A percentile compares a stretch with the other conserved stretches of the same genome.
phyloP scores from a whole-genome alignment of 2,888 invertebrate species.

The Autographa pulchrina region DNA sequence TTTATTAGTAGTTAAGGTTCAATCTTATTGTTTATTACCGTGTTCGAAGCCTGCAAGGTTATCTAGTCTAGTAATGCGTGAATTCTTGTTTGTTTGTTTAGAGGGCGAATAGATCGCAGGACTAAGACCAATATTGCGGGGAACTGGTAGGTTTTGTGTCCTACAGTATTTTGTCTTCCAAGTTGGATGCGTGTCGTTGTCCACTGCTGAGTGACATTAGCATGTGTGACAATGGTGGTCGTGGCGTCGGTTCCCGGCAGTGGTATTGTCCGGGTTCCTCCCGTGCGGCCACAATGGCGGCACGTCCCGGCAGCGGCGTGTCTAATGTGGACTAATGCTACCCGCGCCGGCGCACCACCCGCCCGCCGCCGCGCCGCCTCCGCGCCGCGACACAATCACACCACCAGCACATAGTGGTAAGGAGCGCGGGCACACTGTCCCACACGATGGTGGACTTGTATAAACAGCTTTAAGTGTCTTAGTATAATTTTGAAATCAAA shows the following conservation, averaged over 20 bases:
- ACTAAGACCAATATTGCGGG: background rate
- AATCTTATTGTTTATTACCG: constrained; percentile 55
- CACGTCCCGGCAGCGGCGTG: constrained; percentile 73
- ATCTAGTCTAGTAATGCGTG: constrained; percentile 37
- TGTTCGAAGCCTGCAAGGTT: constrained; percentile 35
- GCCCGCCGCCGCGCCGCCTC: constrained; percentile 22
- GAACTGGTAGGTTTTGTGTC: background rate
- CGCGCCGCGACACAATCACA: constrained; percentile 59
- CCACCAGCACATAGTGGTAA: constrained; percentile 62
- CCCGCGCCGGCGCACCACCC: constrained; percentile 48
- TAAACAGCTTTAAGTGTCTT: too few relatives aligned
- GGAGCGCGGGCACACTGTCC: constrained; percentile 34
- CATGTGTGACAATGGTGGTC: background rate
- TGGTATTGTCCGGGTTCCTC: constrained; percentile 51
- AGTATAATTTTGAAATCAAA: too few relatives aligned
- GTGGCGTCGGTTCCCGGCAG: background rate
- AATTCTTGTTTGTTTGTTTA: constrained; percentile 49
- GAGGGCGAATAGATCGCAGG: constrained; percentile 27
- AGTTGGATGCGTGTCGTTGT: background rate
- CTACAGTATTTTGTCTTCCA: background rate
- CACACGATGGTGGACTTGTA: constrained; percentile 11
- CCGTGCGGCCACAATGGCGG: constrained; percentile 57
- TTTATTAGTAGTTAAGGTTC: constrained; percentile 48
- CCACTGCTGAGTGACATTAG: background rate
- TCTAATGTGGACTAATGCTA: constrained; percentile 82